Percentiles rank a stretch among this genome's conserved stretches.
These are phyloP conservation scores for Meriones psammophilus DNA, from an alignment of 2,797 vertebrate genomes.

Conservation along the genomic window DNA sequence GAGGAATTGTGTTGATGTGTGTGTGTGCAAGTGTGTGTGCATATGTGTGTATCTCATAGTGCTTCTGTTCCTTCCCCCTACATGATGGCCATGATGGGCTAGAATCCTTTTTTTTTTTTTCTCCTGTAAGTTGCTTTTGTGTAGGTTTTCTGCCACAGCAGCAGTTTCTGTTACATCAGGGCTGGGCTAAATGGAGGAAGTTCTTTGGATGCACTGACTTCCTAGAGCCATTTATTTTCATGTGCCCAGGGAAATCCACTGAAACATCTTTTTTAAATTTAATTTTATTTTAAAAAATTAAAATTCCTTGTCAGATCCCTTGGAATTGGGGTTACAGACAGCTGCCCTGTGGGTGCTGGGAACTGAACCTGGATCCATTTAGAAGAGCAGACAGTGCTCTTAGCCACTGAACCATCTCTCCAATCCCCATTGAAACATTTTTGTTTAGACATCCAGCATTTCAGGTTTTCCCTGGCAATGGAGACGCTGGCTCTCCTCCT, in stretches of 20 bases:
- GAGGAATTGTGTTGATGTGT: not conserved
- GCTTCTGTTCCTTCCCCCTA: too few relatives aligned
- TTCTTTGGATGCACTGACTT: not conserved
- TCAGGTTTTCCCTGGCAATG: not conserved
- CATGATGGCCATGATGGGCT: not conserved
- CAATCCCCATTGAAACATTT: not conserved
- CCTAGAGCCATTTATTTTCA: not conserved
- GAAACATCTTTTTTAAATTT: not conserved
- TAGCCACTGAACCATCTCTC: too few relatives aligned
- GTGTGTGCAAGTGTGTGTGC: not conserved
- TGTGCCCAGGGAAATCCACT: not conserved
- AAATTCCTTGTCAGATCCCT: too few relatives aligned
- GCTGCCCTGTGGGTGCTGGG: too few relatives aligned
- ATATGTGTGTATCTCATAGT: not conserved
- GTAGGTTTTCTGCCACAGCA: not conserved
- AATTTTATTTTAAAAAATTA: too few relatives aligned
- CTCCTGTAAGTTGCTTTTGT: not conserved
- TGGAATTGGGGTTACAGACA: too few relatives aligned
- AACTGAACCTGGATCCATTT: too few relatives aligned
- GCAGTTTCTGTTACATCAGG: not conserved
- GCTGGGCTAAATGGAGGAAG: not conserved
- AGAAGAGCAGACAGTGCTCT: too few relatives aligned
- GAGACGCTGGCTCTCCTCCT: not conserved
- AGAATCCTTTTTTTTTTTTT: not conserved
- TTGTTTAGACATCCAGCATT: constrained; percentile 1